phyloP scores from a whole-genome alignment of 2,888 invertebrate genomes.

The Steinernema hermaphroditum region DNA sequence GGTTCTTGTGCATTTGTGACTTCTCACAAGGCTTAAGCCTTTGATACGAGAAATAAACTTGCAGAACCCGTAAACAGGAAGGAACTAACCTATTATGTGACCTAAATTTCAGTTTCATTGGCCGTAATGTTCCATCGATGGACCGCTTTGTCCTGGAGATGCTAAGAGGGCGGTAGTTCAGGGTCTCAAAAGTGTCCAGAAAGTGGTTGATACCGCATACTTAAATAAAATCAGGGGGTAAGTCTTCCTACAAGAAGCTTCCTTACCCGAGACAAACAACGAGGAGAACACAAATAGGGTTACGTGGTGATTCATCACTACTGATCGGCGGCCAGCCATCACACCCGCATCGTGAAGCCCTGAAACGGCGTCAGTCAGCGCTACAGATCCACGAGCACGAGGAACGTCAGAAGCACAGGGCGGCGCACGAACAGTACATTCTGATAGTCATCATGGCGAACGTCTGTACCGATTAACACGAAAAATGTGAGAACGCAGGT shows the following conservation, averaged over 20 bases:
- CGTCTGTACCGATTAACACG: neutral
- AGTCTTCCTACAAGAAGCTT: neutral
- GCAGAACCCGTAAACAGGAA: neutral
- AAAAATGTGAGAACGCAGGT: neutral
- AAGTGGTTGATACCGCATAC: slow-evolving; percentile 55
- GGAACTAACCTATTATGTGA: slow-evolving; percentile 45
- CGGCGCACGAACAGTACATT: neutral
- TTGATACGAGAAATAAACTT: slow-evolving; percentile 38
- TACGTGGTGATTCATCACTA: slow-evolving; percentile 13
- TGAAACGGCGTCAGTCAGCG: slow-evolving; percentile 1
- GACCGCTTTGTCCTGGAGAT: slow-evolving; percentile 44
- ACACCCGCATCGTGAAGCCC: slow-evolving; percentile 23
- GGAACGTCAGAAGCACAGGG: neutral
- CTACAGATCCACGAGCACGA: too few species aligned
- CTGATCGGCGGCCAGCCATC: slow-evolving; percentile 8
- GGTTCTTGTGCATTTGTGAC: too few species aligned
- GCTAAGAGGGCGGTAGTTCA: slow-evolving; percentile 53
- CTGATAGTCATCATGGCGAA: neutral
- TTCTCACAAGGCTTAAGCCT: too few species aligned
- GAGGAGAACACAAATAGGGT: neutral
- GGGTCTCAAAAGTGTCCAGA: slow-evolving; percentile 60
- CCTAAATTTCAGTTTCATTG: slow-evolving; percentile 43
- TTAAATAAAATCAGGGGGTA: slow-evolving; percentile 33
- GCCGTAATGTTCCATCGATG: slow-evolving; percentile 25
- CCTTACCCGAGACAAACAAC: neutral